Conservation (phyloP, 2,113 vertebrate genomes). For the Promerops cafer region DNA sequence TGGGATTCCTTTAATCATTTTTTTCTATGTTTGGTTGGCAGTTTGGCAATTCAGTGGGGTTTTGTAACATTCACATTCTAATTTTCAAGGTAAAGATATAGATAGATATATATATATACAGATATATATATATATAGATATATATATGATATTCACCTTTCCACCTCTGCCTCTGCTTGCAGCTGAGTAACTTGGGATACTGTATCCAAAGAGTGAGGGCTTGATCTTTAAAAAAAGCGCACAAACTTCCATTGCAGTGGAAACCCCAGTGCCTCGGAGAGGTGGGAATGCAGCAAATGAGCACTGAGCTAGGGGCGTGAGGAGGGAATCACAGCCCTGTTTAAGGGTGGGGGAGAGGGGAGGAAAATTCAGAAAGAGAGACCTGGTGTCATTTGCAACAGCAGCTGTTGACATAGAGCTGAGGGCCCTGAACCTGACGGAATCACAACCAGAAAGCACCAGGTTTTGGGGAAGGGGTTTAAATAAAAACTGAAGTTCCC, state of each 20-base stretch:
- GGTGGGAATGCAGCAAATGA: not conserved
- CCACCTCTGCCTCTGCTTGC: slow-evolving; percentile 3
- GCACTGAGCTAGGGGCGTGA: not conserved
- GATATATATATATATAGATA: not conserved
- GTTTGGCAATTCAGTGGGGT: slow-evolving; percentile 24
- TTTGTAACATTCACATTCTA: slow-evolving; percentile 46
- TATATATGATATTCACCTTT: not conserved
- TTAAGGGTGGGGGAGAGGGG: too few species aligned
- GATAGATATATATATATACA: not conserved
- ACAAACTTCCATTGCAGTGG: not conserved
- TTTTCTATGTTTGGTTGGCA: slow-evolving; percentile 30
- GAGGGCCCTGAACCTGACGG: rapidly evolving
- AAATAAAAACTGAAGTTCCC: not conserved
- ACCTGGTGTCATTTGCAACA: not conserved
- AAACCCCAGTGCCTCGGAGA: slow-evolving; percentile 31
- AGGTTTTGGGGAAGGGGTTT: not conserved
- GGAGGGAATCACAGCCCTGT: not conserved
- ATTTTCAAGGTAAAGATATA: slow-evolving; percentile 38
- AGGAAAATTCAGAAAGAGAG: not conserved
- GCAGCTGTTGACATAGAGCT: not conserved
- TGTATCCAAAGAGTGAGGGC: slow-evolving; percentile 48
- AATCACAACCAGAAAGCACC: not conserved
- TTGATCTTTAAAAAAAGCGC: slow-evolving; percentile 11
- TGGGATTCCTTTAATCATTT: slow-evolving; percentile 19
- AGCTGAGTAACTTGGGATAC: not conserved